Evolutionary conservation across 1,140 invertebrate species (phyloP).

Genomic region (Meloidogyne chitwoodi): DNA sequence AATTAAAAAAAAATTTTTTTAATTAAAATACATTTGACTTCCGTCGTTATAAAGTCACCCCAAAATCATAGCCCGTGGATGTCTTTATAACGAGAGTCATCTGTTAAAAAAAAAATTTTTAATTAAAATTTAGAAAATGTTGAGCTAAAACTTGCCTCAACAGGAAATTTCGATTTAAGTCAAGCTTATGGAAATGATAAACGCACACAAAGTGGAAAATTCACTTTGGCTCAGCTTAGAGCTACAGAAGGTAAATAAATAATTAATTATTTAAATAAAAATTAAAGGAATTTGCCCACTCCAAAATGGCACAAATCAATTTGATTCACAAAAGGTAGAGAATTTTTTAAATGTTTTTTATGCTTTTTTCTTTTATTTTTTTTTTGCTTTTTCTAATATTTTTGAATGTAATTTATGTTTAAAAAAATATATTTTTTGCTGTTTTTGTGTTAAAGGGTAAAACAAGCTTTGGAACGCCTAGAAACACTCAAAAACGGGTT

Average conservation of each 20-base stretch:
- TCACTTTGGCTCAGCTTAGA: constrained; percentile 54
- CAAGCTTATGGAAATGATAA: constrained; percentile 30
- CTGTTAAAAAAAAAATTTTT: too few relatives aligned
- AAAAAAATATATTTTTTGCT: constrained; percentile 19
- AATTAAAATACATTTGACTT: too few relatives aligned
- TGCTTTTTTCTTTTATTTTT: constrained; percentile 7
- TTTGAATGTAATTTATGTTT: constrained; percentile 1
- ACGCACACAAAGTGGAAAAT: constrained; percentile 51
- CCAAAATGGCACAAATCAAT: constrained; percentile 55
- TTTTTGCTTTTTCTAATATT: neutral
- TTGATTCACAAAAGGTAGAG: constrained; percentile 53
- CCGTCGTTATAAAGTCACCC: too few relatives aligned
- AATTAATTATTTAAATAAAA: neutral
- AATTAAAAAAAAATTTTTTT: neutral
- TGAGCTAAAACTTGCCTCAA: constrained; percentile 34
- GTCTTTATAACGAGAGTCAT: too few relatives aligned
- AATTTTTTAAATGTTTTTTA: neutral
- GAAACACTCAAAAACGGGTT: constrained; percentile 53
- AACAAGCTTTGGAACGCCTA: constrained; percentile 56
- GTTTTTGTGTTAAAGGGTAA: constrained; percentile 46
- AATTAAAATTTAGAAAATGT: neutral
- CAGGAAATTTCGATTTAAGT: constrained; percentile 6
- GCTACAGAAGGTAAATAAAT: constrained; percentile 52
- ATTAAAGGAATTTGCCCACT: constrained; percentile 52
- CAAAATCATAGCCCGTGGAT: too few relatives aligned